Percentiles rank a stretch among this genome's conserved stretches.
These are phyloP conservation scores for Cactoblastis cactorum DNA, from an alignment of 2,888 invertebrate genomes.

Conservation along the genomic window DNA sequence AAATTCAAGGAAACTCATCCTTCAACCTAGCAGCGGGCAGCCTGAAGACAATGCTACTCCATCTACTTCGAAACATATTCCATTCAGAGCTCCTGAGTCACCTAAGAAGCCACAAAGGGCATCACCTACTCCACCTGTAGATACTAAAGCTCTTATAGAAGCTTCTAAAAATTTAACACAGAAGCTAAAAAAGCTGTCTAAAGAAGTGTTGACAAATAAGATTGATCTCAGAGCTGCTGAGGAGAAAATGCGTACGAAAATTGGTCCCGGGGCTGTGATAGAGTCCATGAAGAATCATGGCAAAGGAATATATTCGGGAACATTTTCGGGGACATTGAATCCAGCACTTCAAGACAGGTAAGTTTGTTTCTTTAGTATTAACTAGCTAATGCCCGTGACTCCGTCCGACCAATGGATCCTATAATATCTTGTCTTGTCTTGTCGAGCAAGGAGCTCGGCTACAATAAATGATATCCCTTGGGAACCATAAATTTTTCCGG, in stretches of 20 bases:
- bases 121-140: slow-evolving; percentile 68
- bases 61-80: slow-evolving; percentile 60
- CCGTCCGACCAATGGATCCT: too few relatives aligned
- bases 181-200: slow-evolving; percentile 92
- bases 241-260: slow-evolving; percentile 69
- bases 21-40: slow-evolving; percentile 53
- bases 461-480: too few relatives aligned
- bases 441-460: too few relatives aligned
- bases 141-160: slow-evolving; percentile 89
- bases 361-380: too few relatives aligned
- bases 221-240: slow-evolving; percentile 71
- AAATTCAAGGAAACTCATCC: slow-evolving; percentile 55
- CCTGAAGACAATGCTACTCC: slow-evolving; percentile 53
- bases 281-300: slow-evolving; percentile 96
- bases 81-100: slow-evolving; percentile 58
- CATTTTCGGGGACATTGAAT: slow-evolving; percentile 96
- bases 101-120: slow-evolving; percentile 59
- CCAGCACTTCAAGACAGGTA: slow-evolving; percentile 93
- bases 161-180: slow-evolving; percentile 95
- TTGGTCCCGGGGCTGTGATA: slow-evolving; percentile 87
- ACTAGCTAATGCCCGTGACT: too few relatives aligned
- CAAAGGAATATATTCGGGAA: slow-evolving; percentile 97
- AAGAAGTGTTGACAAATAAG: slow-evolving; percentile 90
- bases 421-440: too few relatives aligned
- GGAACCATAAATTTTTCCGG: too few relatives aligned